These are phyloP conservation scores for Melospiza georgiana DNA, from an alignment of 2,113 vertebrate species.

Conservation along the genomic window DNA sequence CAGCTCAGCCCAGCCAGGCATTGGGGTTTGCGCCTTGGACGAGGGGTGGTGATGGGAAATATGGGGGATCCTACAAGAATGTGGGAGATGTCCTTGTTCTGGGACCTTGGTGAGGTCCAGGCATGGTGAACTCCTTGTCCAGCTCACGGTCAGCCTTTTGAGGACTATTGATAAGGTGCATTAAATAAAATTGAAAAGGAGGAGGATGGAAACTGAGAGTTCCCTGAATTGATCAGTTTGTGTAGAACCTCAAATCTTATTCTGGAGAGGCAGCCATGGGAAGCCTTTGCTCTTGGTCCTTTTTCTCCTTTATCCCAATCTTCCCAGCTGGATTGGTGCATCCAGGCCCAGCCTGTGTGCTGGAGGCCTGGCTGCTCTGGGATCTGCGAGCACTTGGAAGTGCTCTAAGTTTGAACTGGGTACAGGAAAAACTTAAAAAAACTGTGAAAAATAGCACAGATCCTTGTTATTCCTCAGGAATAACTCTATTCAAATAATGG, in stretches of 20 bases:
- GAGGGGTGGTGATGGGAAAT: neutral
- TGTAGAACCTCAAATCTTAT: accelerated
- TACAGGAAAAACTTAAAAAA: neutral
- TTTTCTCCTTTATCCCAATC: neutral
- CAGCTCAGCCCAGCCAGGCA: neutral
- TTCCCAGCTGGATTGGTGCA: neutral
- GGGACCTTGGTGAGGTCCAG: neutral
- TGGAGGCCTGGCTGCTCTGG: neutral
- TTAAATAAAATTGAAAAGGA: neutral
- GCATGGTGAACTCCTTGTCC: neutral
- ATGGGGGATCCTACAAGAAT: neutral
- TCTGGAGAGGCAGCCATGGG: neutral
- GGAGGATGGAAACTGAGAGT: neutral
- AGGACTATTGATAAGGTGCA: neutral
- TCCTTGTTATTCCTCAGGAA: neutral
- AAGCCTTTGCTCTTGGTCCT: neutral
- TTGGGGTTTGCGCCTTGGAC: neutral
- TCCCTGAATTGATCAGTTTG: neutral
- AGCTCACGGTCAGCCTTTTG: neutral
- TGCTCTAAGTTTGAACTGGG: neutral
- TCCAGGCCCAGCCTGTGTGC: neutral
- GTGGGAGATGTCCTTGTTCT: neutral
- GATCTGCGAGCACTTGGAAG: neutral
- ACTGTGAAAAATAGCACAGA: neutral
- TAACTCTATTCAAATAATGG: neutral